Evolutionary conservation across 2,797 vertebrate species (phyloP).

Genomic region (Meda fulgida): DNA sequence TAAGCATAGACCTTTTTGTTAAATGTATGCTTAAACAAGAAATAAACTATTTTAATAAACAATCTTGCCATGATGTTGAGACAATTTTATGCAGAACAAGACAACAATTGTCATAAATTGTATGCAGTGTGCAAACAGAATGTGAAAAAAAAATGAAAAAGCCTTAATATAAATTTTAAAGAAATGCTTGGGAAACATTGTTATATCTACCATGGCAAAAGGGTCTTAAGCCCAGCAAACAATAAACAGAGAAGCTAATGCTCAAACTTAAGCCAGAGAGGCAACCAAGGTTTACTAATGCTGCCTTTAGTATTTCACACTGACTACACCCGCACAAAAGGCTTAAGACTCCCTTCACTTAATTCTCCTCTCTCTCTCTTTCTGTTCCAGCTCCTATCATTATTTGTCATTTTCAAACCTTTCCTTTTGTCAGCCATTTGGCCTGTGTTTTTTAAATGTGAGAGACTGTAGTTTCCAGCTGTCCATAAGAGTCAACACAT

Average conservation of each 20-base stretch:
- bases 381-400: conserved; percentile 8
- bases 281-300: conserved; percentile 61
- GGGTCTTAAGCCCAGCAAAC: conserved; percentile 39
- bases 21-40: not conserved
- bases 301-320: conserved; percentile 59
- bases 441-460: conserved; percentile 14
- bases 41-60: not conserved
- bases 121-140: too few species aligned
- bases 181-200: conserved; percentile 20
- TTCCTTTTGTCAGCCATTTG: conserved; percentile 32
- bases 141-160: not conserved
- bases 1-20: not conserved
- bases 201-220: conserved; percentile 10
- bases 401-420: conserved; percentile 47
- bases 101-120: too few species aligned
- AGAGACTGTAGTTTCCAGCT: conserved; percentile 40
- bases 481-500: conserved; percentile 42
- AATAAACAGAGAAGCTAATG: conserved; percentile 58
- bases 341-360: conserved; percentile 45
- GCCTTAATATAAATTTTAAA: not conserved
- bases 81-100: not conserved
- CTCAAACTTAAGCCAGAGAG: conserved; percentile 49
- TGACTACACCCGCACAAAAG: conserved; percentile 53
- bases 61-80: not conserved
- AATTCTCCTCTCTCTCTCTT: conserved; percentile 19